These are phyloP conservation scores for Orcinus orca DNA, from an alignment of 2,113 vertebrate species.

Conservation along the genomic window DNA sequence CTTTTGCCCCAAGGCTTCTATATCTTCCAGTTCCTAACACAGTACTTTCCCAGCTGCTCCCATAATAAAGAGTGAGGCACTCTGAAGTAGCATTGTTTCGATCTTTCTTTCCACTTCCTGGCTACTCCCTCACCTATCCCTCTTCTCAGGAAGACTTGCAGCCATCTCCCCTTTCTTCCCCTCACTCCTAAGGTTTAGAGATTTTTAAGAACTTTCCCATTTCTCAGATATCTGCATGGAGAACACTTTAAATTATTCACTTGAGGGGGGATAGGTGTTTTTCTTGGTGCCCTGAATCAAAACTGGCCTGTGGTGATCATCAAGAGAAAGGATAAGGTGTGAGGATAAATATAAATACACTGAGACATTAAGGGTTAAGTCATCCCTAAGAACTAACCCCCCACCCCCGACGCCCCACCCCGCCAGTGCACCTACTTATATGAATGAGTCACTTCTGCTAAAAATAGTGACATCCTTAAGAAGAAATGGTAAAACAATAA, in stretches of 20 bases:
- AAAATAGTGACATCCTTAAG: conserved; percentile 60
- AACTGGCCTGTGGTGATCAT: not conserved
- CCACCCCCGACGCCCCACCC: not conserved
- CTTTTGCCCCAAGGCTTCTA: not conserved
- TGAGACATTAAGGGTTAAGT: not conserved
- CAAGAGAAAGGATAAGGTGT: not conserved
- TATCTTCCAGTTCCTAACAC: not conserved
- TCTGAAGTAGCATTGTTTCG: not conserved
- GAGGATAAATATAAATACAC: not conserved
- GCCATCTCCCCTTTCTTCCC: not conserved
- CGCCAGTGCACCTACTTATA: not conserved
- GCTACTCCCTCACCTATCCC: not conserved
- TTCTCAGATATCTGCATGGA: not conserved
- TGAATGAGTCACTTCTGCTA: conserved; percentile 50
- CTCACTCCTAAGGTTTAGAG: not conserved
- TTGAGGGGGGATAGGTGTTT: not conserved
- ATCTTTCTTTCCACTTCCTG: not conserved
- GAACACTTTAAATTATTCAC: not conserved
- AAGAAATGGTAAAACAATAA: conserved; percentile 35
- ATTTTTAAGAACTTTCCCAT: not conserved
- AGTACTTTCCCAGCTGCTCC: not conserved
- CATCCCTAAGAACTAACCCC: not conserved
- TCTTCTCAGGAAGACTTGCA: not conserved
- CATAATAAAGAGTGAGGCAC: not conserved
- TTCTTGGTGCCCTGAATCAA: not conserved